Conservation (phyloP, 2,888 invertebrate species). For the Apotomis turbidana region DNA sequence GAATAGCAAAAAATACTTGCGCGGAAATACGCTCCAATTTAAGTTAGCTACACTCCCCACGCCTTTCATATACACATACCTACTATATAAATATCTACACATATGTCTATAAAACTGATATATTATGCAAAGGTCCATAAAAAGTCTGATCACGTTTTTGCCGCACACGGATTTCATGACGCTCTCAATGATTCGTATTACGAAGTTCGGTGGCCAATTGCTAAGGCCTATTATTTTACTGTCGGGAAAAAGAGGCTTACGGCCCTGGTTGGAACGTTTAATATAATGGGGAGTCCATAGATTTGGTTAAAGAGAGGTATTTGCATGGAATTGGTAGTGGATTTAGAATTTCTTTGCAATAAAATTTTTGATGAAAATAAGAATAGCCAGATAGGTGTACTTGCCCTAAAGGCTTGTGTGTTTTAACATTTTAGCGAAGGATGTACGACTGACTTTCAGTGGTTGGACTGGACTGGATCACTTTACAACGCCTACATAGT, state of each 20-base stretch:
- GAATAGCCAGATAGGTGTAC: no score
- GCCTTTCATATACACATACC: background rate
- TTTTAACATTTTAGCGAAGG: no score
- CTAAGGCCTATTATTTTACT: slow-evolving; percentile 20
- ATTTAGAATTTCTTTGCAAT: background rate
- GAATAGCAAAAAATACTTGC: no score
- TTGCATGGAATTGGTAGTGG: slow-evolving; percentile 10
- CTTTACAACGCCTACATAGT: no score
- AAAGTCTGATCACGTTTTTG: slow-evolving; percentile 51
- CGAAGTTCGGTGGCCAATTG: slow-evolving; percentile 11
- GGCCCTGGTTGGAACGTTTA: background rate
- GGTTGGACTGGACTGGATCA: no score
- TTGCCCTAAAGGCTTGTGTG: no score
- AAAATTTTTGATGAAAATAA: no score
- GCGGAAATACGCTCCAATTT: background rate
- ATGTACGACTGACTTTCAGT: no score
- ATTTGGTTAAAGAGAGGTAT: slow-evolving; percentile 1
- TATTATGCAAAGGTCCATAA: slow-evolving; percentile 52
- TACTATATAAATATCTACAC: slow-evolving; percentile 28
- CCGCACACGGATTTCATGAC: slow-evolving; percentile 53
- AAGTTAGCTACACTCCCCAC: slow-evolving; percentile 9
- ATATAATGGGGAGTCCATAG: slow-evolving; percentile 1
- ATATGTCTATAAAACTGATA: slow-evolving; percentile 54
- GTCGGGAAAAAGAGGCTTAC: slow-evolving; percentile 9
- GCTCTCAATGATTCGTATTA: slow-evolving; percentile 35